Evolutionary conservation across 2,113 vertebrate genomes (phyloP), one percentile per base, ranked within the genome.

Genomic region (Rhea pennata): DNA sequence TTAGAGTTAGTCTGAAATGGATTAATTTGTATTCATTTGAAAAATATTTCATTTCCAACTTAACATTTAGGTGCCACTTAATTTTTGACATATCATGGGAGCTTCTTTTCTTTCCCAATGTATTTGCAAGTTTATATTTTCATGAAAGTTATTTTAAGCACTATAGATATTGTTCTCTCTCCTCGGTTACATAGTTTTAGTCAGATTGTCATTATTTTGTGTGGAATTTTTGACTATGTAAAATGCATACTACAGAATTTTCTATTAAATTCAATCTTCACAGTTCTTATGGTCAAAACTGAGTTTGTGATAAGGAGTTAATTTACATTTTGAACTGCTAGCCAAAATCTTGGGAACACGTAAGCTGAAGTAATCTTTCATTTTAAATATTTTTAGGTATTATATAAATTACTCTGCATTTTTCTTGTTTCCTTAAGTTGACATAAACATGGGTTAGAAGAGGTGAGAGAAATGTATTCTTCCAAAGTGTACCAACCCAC

Each of bases 181-280:
- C 23, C 29, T 62, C 12, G 69, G 7, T 62, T 88, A 4, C 7
- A 20, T 86, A 39, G 42, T 84, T 91, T 83, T 86, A 66, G 67
- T 88, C 33, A 50, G 12, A 5, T 8, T 72, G 19, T 71, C 50
- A 87, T 53, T 20, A 69, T 17, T 61, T 67, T 74, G n/a, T 9
- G 5, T 79, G 5, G 48, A 77, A 8, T 80, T 13, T 93, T 83
- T 67, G 39, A 44, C 33, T 2, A 0, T 40, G 13, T 42, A 75
- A 39, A 4, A 1, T 1, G 1, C 26, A 1, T 64, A 19, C 51
- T 69, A 53, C 73, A 61, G n/a, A 61, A n/a, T 56, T 40, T 5
- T 40, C 36, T 6, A 6, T 42, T 65, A 70, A 73, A 64, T 69
- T 76, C 59, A 46, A 54, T 73, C 44, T 76, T 92, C 10, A 2